Evolutionary conservation across 2,113 vertebrate species (phyloP).

Genomic region (Tetrao urogallus): DNA sequence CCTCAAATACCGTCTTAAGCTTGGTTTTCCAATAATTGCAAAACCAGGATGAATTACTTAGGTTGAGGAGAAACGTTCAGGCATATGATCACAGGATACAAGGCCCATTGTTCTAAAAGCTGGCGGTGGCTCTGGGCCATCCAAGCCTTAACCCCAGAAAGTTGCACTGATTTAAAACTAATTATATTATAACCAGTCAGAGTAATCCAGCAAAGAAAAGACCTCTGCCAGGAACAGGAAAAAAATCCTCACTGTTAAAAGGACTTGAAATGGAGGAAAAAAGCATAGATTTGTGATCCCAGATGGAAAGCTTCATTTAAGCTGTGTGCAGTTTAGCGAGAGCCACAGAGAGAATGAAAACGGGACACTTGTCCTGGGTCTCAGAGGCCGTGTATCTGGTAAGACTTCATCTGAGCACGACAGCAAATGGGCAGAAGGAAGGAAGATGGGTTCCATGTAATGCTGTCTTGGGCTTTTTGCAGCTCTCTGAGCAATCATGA

Average conservation of each 20-base stretch:
- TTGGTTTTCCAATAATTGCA: slow-evolving; percentile 11
- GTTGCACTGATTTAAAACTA: not conserved
- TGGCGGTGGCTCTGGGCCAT: not conserved
- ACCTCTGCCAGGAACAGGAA: not conserved
- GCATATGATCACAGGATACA: slow-evolving; percentile 10
- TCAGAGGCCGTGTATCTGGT: not conserved
- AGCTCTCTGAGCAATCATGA: not conserved
- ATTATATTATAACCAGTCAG: not conserved
- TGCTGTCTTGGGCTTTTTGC: not conserved
- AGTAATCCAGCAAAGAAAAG: not conserved
- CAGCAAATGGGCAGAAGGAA: not conserved
- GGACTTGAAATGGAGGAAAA: not conserved
- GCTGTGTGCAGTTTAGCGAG: not conserved
- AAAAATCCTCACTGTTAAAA: not conserved
- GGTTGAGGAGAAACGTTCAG: not conserved
- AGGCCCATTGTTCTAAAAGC: not conserved
- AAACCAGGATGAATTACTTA: not conserved
- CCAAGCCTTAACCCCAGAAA: slow-evolving; percentile 8
- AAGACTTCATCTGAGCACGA: not conserved
- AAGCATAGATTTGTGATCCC: not conserved
- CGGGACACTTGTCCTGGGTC: not conserved
- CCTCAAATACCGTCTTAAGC: not conserved
- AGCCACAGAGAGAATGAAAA: not conserved
- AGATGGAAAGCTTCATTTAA: not conserved
- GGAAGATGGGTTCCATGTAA: not conserved